Conservation (phyloP, 2,113 vertebrate species). For the Papio anubis region DNA sequence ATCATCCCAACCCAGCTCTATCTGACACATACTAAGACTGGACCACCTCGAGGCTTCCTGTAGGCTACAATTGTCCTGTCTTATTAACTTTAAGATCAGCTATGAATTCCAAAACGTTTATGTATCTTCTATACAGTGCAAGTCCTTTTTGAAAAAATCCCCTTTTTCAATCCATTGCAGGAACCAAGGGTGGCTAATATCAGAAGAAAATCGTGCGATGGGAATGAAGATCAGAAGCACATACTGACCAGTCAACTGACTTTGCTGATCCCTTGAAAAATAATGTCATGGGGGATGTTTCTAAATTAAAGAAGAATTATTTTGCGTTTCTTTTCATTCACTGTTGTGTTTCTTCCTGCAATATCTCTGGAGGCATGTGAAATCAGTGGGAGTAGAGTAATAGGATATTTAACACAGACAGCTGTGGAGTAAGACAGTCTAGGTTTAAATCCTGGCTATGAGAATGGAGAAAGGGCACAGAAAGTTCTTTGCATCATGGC, state of each 20-base stretch:
- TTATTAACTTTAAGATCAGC: slow-evolving; percentile 39
- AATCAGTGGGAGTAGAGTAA: background rate
- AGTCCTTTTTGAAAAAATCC: background rate
- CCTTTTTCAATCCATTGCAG: background rate
- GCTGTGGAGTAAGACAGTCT: background rate
- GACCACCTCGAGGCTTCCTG: background rate
- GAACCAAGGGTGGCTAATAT: background rate
- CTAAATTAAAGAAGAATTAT: background rate
- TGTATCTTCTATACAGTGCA: background rate
- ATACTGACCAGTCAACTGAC: slow-evolving; percentile 54
- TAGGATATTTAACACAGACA: background rate
- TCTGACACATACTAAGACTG: background rate
- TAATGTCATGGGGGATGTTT: background rate
- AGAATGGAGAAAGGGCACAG: background rate
- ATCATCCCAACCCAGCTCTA: background rate
- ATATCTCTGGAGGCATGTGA: background rate
- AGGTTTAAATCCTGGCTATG: background rate
- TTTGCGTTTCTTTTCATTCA: background rate
- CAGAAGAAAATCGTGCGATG: slow-evolving; percentile 53
- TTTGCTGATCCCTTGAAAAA: background rate
- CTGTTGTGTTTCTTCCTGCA: background rate
- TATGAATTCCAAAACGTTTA: background rate
- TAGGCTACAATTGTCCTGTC: slow-evolving; percentile 1
- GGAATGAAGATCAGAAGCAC: slow-evolving; percentile 53
- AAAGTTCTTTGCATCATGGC: background rate